Conservation (phyloP, 1,140 invertebrate species). For the Drosophila nannoptera region DNA sequence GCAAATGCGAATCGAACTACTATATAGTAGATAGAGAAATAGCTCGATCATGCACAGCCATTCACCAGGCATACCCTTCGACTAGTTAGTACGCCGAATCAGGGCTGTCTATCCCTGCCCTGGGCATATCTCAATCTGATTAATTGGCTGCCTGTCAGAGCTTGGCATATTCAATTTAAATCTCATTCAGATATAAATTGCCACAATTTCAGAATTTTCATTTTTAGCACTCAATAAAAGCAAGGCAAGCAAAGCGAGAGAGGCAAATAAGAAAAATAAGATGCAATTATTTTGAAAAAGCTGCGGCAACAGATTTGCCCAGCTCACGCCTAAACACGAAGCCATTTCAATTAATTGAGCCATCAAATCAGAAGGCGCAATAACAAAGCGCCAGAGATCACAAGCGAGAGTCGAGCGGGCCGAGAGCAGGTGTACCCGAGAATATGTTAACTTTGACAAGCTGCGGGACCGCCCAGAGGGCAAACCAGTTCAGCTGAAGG, state of each 20-base stretch:
- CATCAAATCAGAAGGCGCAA: slow-evolving; percentile 15
- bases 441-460: slow-evolving; percentile 22
- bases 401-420: slow-evolving; percentile 6
- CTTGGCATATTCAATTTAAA: slow-evolving; percentile 11
- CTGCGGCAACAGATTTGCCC: neutral
- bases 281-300: slow-evolving; percentile 37
- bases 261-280: too few species aligned
- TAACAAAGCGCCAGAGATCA: slow-evolving; percentile 8
- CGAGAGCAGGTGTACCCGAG: slow-evolving; percentile 4
- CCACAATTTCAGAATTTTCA: slow-evolving; percentile 30
- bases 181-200: slow-evolving; percentile 14
- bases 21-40: neutral
- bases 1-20: neutral
- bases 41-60: neutral
- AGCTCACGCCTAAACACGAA: slow-evolving; percentile 14
- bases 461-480: slow-evolving; percentile 18
- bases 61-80: too few species aligned
- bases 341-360: slow-evolving; percentile 23
- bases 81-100: too few species aligned
- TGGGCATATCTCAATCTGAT: neutral
- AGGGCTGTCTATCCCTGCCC: too few species aligned
- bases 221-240: slow-evolving; percentile 54
- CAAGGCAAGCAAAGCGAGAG: too few species aligned
- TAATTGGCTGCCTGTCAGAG: slow-evolving; percentile 14
- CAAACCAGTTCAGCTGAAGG: slow-evolving; percentile 32